Conservation (phyloP, 2,888 invertebrate species). For the Leptodirus hochenwartii region DNA sequence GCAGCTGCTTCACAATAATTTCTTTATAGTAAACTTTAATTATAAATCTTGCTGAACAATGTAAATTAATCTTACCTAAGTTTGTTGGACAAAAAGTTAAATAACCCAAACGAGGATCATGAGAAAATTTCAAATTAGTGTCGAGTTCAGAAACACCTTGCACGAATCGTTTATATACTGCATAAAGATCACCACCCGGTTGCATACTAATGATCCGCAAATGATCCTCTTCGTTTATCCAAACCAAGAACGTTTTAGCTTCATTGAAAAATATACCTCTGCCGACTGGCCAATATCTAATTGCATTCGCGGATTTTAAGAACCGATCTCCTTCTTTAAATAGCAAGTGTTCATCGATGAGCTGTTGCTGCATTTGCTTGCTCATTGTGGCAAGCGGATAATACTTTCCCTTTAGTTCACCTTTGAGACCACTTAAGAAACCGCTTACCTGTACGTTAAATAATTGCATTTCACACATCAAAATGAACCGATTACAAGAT, state of each 20-base stretch:
- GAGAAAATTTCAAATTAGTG: conserved; percentile 32
- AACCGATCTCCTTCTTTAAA: conserved; percentile 91
- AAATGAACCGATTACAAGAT: no score
- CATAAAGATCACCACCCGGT: conserved; percentile 75
- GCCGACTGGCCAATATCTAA: conserved; percentile 61
- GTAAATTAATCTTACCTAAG: conserved; percentile 28
- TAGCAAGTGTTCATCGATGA: conserved; percentile 92
- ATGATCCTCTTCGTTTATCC: conserved; percentile 97
- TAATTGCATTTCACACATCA: no score
- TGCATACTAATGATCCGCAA: conserved; percentile 95
- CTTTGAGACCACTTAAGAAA: conserved; percentile 18
- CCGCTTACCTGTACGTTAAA: no score
- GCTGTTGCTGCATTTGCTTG: conserved; percentile 79
- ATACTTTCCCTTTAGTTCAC: conserved; percentile 82
- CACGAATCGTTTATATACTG: conserved; percentile 41
- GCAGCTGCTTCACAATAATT: no score
- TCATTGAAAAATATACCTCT: conserved; percentile 94
- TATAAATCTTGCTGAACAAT: no score
- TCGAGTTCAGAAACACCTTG: conserved; percentile 33
- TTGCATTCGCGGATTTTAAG: conserved; percentile 56
- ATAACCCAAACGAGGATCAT: conserved; percentile 42
- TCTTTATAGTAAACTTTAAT: no score
- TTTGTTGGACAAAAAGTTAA: conserved; percentile 59
- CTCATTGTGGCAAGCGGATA: conserved; percentile 85
- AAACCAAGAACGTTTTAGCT: conserved; percentile 87